Base-by-base conservation (phyloP, 2,888 invertebrate genomes). In the Ophion ventricosus region DNA sequence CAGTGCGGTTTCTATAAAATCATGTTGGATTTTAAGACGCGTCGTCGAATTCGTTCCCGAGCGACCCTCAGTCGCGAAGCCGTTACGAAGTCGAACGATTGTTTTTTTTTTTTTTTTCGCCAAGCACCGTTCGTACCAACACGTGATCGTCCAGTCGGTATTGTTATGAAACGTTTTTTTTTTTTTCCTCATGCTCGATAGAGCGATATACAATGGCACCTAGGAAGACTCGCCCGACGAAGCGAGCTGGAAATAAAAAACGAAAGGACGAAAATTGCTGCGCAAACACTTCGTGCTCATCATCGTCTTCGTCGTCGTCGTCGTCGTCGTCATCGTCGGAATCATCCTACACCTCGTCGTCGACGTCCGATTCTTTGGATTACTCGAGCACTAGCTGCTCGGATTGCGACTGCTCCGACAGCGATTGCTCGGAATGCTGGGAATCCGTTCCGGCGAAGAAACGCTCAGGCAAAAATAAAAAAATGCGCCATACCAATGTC, bases 401-500 rank as follows among this genome's bases (percentile, higher is more conserved):
- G 25, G 80, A 69, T 1, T 77, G 82, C 72, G 57, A 78, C 56
- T 77, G 76, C 35, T 80, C 73, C 8, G 67, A 76, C 59, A 69
- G 72, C 72, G 84, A 86, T 64, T 82, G 79, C 43, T 66, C 80
- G 7, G 80, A 84, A 17, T 85, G 84, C 17, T 69, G 10, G n/a
- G 80, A 83, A 20, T 56, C 61, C n/a, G 23, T 67, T 4, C 66
- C 79, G 1, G 54, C 11, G 29, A 54, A 40, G 14, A 84, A 84
- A 75, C 76, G 67, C 20, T 61, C 78, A 14, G 86, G 80, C 10
- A 87, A 86, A 76, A 83, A 80, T 8, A 80, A 75, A 49, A 82
- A 80, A 54, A 59, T 57, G 63, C 20, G 14, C 20, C 40, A 63
- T 20, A 67, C 74, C 63, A 61, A 49, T 11, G 14, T 57, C 3